Evolutionary conservation across 2,113 vertebrate genomes (phyloP).

Genomic region (Empidonax traillii): DNA sequence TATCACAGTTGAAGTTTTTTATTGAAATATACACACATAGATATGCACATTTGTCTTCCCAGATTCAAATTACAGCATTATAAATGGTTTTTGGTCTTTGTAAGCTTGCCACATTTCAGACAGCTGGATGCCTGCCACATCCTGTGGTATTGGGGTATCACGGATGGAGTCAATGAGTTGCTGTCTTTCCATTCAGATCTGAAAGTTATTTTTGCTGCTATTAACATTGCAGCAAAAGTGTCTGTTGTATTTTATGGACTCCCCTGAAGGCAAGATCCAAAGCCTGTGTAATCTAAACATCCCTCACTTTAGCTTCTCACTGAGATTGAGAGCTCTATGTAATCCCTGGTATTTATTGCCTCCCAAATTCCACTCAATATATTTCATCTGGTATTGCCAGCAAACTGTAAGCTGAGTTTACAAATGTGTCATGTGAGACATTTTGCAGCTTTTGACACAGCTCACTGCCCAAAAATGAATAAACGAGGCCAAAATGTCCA

Average conservation of each 20-base stretch:
- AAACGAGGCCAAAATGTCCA: background rate
- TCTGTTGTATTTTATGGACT: background rate
- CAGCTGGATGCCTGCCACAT: background rate
- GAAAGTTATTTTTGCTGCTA: background rate
- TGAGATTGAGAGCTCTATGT: background rate
- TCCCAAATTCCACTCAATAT: background rate
- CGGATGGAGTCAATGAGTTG: background rate
- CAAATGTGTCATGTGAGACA: background rate
- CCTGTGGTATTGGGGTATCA: background rate
- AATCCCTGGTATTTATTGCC: background rate
- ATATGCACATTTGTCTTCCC: background rate
- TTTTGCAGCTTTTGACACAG: background rate
- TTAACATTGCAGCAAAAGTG: background rate
- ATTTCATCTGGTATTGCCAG: background rate
- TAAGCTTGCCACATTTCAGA: background rate
- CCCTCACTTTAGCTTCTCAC: background rate
- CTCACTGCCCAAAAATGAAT: background rate
- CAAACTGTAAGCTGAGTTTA: background rate
- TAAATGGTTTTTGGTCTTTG: background rate
- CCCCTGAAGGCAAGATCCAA: background rate
- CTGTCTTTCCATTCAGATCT: background rate
- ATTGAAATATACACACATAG: background rate
- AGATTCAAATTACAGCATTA: background rate
- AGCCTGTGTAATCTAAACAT: background rate
- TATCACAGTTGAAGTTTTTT: background rate